Conservation (phyloP, 2,888 invertebrate genomes). For the Molorchus minor region DNA sequence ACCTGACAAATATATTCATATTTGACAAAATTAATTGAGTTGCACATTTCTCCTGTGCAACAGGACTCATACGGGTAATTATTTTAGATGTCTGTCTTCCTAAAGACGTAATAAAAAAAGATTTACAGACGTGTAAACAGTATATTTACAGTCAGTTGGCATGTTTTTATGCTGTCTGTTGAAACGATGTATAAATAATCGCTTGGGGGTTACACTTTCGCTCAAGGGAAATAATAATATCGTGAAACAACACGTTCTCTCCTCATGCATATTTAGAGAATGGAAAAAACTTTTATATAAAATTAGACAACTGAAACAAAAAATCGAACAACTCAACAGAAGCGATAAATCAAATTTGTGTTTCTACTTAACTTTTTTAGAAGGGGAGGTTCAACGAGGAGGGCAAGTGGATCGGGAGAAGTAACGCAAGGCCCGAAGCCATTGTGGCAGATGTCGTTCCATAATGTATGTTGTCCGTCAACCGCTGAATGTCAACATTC, state of each 20-base stretch:
- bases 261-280: slow-evolving; percentile 12
- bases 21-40: too few relatives aligned
- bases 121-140: too few relatives aligned
- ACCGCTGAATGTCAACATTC: slow-evolving; percentile 36
- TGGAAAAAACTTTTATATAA: slow-evolving; percentile 15
- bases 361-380: slow-evolving; percentile 25
- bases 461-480: slow-evolving; percentile 37
- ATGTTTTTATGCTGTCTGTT: too few relatives aligned
- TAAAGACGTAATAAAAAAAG: too few relatives aligned
- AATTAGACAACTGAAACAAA: slow-evolving; percentile 20
- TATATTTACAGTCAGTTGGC: too few relatives aligned
- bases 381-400: slow-evolving; percentile 18
- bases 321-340: slow-evolving; percentile 14
- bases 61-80: too few relatives aligned
- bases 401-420: slow-evolving; percentile 17
- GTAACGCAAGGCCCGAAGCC: slow-evolving; percentile 17
- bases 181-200: too few relatives aligned
- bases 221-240: slow-evolving; percentile 6
- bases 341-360: slow-evolving; percentile 24
- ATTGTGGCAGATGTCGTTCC: slow-evolving; percentile 39
- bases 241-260: slow-evolving; percentile 1
- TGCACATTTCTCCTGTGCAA: too few relatives aligned
- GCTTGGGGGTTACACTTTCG: neutral
- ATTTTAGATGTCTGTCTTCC: too few relatives aligned
- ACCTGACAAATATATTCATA: too few relatives aligned